A percentile compares a stretch with the other conserved stretches of the same genome.
These are phyloP conservation scores for Plagodis pulveraria DNA, from an alignment of 2,888 invertebrate genomes.

Conservation along the genomic window DNA sequence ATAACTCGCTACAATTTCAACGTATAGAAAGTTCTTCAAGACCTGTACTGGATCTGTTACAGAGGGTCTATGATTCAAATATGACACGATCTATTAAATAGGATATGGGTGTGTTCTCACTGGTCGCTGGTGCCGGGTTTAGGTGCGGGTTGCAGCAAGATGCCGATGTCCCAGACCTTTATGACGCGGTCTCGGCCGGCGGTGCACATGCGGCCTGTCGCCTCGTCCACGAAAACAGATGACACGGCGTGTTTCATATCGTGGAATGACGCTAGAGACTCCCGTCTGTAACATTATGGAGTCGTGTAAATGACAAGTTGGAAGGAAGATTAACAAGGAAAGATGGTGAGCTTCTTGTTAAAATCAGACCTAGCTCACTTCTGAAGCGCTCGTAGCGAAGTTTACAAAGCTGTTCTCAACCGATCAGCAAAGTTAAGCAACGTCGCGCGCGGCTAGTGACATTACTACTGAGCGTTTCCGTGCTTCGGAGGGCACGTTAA, in stretches of 20 bases:
- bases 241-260: slow-evolving; percentile 97
- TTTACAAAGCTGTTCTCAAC: too few species aligned
- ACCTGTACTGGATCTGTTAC: not conserved
- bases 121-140: slow-evolving; percentile 60
- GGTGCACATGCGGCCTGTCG: slow-evolving; percentile 94
- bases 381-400: too few species aligned
- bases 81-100: not conserved
- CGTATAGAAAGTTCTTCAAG: too few species aligned
- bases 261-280: slow-evolving; percentile 97
- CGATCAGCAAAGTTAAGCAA: too few species aligned
- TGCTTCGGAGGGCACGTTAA: too few species aligned
- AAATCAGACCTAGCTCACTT: too few species aligned
- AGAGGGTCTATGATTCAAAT: not conserved
- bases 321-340: too few species aligned
- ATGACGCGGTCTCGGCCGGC: slow-evolving; percentile 98
- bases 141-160: slow-evolving; percentile 81
- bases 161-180: slow-evolving; percentile 95
- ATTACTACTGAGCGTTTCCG: too few species aligned
- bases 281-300: slow-evolving; percentile 87
- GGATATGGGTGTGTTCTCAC: slow-evolving; percentile 31
- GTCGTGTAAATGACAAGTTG: too few species aligned
- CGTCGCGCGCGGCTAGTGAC: too few species aligned
- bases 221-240: slow-evolving; percentile 95
- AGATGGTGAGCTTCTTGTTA: too few species aligned
- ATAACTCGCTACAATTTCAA: too few species aligned